Evolutionary conservation across 2,113 vertebrate species (phyloP).

Genomic region (Syrmaticus mikado): DNA sequence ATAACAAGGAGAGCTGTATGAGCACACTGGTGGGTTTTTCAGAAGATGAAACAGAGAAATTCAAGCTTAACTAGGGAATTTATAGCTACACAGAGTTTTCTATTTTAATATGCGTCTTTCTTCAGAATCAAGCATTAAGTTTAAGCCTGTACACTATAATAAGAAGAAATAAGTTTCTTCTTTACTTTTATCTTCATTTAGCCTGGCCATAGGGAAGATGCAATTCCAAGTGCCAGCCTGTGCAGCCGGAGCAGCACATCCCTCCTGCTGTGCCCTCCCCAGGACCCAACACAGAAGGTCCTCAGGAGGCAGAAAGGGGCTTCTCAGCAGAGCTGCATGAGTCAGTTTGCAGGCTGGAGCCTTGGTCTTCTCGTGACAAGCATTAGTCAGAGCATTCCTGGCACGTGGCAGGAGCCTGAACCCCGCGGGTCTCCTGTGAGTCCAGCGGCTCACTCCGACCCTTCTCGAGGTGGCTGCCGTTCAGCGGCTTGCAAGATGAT

Average conservation of each 20-base stretch:
- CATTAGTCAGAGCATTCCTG: slow-evolving; percentile 30
- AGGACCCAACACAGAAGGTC: background rate
- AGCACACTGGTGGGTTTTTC: background rate
- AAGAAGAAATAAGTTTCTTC: background rate
- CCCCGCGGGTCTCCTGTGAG: background rate
- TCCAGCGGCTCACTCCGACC: background rate
- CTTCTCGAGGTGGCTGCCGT: background rate
- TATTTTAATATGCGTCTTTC: background rate
- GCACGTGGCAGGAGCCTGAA: background rate
- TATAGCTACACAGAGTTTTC: background rate
- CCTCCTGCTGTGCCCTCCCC: background rate
- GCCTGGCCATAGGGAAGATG: background rate
- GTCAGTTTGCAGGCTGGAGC: background rate
- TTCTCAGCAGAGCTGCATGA: background rate
- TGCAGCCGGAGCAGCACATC: background rate
- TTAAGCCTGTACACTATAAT: background rate
- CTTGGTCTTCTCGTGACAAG: background rate
- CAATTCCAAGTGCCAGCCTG: background rate
- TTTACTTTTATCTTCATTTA: background rate
- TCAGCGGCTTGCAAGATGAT: background rate
- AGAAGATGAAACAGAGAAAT: background rate
- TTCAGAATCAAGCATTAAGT: background rate
- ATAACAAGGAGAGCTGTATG: background rate
- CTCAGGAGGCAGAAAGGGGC: background rate
- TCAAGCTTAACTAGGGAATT: background rate